Percentiles rank a stretch among this genome's conserved stretches.
These are phyloP conservation scores for Stomatorhinus walkeri DNA, from an alignment of 2,797 vertebrate species.

Conservation along the genomic window DNA sequence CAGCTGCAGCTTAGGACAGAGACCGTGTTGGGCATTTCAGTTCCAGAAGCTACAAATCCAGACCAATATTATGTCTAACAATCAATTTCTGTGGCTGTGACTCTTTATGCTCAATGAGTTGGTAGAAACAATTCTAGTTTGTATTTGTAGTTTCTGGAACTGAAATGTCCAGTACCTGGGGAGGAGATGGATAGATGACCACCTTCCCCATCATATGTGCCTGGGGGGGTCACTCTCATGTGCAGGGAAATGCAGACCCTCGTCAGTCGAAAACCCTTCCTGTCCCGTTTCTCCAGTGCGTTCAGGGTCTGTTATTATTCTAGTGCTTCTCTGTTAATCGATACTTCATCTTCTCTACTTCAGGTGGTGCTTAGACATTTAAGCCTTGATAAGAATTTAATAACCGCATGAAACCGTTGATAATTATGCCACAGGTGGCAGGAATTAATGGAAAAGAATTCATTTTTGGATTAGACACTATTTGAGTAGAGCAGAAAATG, in stretches of 20 bases:
- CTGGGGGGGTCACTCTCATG: neutral
- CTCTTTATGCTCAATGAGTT: neutral
- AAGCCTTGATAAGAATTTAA: neutral
- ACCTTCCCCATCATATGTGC: neutral
- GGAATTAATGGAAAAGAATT: neutral
- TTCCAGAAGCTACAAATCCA: neutral
- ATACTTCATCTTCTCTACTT: slow-evolving; percentile 1
- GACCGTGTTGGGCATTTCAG: neutral
- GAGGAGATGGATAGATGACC: neutral
- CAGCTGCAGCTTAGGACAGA: neutral
- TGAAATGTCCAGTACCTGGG: neutral
- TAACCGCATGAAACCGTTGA: neutral
- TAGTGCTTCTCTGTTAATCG: neutral
- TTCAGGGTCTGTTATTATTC: neutral
- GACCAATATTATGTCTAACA: neutral
- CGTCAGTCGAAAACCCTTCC: neutral
- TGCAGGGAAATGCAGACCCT: neutral
- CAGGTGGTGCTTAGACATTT: neutral
- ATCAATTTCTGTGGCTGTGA: neutral
- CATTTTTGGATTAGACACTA: slow-evolving; percentile 10
- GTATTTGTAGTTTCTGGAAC: neutral
- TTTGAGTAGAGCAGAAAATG: neutral
- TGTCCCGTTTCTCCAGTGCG: neutral
- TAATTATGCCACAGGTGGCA: neutral
- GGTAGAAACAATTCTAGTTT: neutral